These are phyloP conservation scores for Sciurus niger DNA, from an alignment of 2,113 vertebrate species.

Conservation along the genomic window DNA sequence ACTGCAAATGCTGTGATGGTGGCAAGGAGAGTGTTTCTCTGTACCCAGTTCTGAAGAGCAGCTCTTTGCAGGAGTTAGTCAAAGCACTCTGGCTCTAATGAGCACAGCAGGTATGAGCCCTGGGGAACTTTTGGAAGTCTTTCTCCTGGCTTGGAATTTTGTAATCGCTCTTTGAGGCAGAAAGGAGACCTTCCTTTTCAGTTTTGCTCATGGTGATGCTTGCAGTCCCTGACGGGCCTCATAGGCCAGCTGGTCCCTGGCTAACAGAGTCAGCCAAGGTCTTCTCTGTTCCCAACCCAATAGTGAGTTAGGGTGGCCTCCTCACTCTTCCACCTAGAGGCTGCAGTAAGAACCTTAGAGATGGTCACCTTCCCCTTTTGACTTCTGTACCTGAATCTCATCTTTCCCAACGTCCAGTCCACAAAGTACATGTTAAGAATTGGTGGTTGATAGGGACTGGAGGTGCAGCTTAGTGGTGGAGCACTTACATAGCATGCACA, in stretches of 20 bases:
- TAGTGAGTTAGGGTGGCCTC: not conserved
- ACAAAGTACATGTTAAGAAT: not conserved
- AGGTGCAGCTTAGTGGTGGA: not conserved
- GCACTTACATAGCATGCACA: not conserved
- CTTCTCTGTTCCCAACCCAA: not conserved
- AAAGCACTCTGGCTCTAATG: conserved; percentile 51
- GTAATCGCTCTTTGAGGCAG: conserved; percentile 43
- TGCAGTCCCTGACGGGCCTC: not conserved
- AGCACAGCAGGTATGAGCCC: not conserved
- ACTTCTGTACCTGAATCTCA: not conserved
- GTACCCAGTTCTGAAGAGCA: conserved; percentile 77
- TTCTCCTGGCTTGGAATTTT: conserved; percentile 46
- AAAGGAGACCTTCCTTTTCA: conserved; percentile 41
- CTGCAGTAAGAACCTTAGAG: not conserved
- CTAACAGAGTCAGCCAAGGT: not conserved
- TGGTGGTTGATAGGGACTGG: not conserved
- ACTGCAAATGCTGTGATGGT: conserved; percentile 37
- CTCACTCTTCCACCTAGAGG: not conserved
- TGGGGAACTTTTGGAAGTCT: conserved; percentile 49
- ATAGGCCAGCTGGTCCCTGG: not conserved
- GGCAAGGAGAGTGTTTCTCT: conserved; percentile 43
- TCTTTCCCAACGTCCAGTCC: not conserved
- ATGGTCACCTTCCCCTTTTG: not conserved
- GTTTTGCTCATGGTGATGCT: not conserved
- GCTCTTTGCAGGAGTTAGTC: conserved; percentile 70